Evolutionary conservation across 2,888 invertebrate species (phyloP).

Genomic region (Tenthredo distinguenda): DNA sequence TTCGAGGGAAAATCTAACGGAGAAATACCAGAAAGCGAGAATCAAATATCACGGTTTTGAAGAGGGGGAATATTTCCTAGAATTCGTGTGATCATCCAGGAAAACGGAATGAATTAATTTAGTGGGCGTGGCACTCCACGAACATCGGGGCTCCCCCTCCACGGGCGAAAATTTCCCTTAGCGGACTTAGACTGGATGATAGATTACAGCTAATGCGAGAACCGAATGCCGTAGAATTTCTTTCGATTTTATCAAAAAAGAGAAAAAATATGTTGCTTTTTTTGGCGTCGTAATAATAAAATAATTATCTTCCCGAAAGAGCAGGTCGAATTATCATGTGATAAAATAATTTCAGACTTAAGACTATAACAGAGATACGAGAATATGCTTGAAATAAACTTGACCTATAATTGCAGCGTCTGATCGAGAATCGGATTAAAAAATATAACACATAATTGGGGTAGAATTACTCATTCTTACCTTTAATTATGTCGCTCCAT

Average conservation of each 20-base stretch:
- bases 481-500: neutral
- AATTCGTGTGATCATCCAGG: neutral
- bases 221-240: too few species aligned
- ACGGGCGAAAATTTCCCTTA: neutral
- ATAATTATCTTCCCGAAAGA: neutral
- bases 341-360: neutral
- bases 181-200: neutral
- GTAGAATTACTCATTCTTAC: neutral
- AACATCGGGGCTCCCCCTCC: neutral
- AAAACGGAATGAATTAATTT: neutral
- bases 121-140: conserved; percentile 1
- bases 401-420: too few species aligned
- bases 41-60: neutral
- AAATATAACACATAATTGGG: too few species aligned
- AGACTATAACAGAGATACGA: too few species aligned
- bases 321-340: neutral
- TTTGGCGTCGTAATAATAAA: too few species aligned
- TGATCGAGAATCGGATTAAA: too few species aligned
- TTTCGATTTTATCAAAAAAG: neutral
- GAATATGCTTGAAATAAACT: too few species aligned
- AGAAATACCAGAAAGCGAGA: neutral
- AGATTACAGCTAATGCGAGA: neutral
- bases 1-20: conserved; percentile 70
- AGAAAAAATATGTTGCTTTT: neutral
- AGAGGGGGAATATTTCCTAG: neutral